These are phyloP conservation scores for Rhyacichthys aspro DNA, from an alignment of 2,797 vertebrate genomes.

Conservation along the genomic window DNA sequence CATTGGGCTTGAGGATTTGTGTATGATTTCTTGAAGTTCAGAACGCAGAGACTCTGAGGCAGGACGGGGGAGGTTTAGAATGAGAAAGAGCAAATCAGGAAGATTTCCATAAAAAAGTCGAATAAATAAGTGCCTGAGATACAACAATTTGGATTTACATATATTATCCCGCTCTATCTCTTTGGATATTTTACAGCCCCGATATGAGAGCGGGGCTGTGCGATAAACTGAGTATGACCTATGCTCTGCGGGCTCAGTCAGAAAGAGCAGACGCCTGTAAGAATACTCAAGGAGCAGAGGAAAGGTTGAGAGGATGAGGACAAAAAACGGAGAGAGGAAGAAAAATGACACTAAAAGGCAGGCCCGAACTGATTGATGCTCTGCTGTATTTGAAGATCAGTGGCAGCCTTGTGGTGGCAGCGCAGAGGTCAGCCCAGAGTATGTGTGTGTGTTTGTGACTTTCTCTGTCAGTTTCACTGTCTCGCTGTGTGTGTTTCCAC, in stretches of 20 bases:
- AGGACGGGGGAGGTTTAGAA: constrained; percentile 57
- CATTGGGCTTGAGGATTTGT: constrained; percentile 51
- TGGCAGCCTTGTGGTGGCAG: constrained; percentile 86
- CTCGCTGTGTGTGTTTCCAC: constrained; percentile 55
- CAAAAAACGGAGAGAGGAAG: constrained; percentile 79
- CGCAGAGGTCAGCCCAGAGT: constrained; percentile 81
- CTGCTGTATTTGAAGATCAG: constrained; percentile 92
- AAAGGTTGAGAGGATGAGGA: constrained; percentile 73
- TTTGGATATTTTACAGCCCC: constrained; percentile 78
- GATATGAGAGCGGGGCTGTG: constrained; percentile 65
- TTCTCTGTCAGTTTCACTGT: constrained; percentile 55
- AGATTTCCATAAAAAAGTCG: constrained; percentile 78
- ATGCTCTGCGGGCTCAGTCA: constrained; percentile 73
- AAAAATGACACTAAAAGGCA: constrained; percentile 86
- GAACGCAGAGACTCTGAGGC: constrained; percentile 65
- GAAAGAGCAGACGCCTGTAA: constrained; percentile 76
- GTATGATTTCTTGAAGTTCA: constrained; percentile 65
- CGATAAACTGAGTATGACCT: constrained; percentile 82
- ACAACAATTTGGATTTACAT: constrained; percentile 83
- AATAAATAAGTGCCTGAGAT: constrained; percentile 80
- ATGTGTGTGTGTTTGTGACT: constrained; percentile 41
- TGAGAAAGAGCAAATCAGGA: constrained; percentile 66
- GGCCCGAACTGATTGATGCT: constrained; percentile 89
- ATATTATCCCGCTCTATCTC: constrained; percentile 78
- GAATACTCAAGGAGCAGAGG: constrained; percentile 75